These are phyloP conservation scores for Cryptus armator DNA, from an alignment of 2,888 invertebrate species.

Conservation along the genomic window DNA sequence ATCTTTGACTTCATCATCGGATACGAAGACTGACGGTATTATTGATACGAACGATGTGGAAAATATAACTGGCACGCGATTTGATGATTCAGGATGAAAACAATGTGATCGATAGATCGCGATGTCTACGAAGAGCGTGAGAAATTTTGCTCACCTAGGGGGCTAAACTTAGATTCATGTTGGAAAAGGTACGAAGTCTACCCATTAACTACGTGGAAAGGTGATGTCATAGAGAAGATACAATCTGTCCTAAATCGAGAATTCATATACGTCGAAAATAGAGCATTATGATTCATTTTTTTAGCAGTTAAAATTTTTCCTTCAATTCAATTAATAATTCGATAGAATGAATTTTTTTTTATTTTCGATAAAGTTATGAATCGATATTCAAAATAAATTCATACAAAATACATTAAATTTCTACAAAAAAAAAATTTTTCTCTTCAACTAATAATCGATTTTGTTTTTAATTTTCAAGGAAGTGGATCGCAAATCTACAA, in stretches of 20 bases:
- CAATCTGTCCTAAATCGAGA: not conserved
- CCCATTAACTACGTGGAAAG: not conserved
- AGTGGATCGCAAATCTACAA: no score
- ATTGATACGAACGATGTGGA: slow-evolving; percentile 14
- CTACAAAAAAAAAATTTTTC: not conserved
- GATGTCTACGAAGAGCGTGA: slow-evolving; percentile 26
- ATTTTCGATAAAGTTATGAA: no score
- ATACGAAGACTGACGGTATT: slow-evolving; percentile 10
- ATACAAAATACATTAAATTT: not conserved
- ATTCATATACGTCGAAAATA: not conserved
- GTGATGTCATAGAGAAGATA: not conserved
- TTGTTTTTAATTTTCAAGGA: no score
- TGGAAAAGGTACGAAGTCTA: slow-evolving; percentile 7
- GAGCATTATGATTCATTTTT: not conserved
- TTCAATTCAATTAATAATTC: no score
- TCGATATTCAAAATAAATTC: no score
- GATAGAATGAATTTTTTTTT: no score
- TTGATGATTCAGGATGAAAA: slow-evolving; percentile 37
- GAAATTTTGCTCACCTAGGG: slow-evolving; percentile 21
- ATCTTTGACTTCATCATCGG: not conserved
- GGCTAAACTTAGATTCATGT: slow-evolving; percentile 27
- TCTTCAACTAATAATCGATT: not conserved
- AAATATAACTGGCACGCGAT: slow-evolving; percentile 30
- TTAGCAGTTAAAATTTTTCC: no score
- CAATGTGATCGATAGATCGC: slow-evolving; percentile 27